Conservation (phyloP, 2,113 vertebrate species). For the Blennius ocellaris region DNA sequence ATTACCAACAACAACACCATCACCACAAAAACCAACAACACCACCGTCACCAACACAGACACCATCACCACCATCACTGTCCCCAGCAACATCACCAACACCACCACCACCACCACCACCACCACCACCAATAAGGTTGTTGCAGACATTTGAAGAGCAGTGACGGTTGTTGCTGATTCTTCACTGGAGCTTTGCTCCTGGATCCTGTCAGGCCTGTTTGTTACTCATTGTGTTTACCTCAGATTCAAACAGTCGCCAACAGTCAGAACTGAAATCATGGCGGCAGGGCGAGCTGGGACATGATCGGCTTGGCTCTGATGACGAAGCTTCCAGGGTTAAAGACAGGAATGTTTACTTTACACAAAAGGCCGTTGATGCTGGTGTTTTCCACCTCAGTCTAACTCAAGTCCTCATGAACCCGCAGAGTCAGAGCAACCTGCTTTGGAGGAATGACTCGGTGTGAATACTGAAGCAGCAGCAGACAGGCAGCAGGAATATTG, state of each 20-base stretch:
- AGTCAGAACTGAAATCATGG: constrained; percentile 57
- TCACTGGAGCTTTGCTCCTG: constrained; percentile 10
- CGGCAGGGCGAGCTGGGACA: constrained; percentile 62
- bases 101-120: too few species aligned
- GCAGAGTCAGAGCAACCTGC: too few species aligned
- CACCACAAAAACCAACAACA: too few species aligned
- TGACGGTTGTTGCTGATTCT: not conserved
- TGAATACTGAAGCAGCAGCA: too few species aligned
- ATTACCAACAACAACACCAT: too few species aligned
- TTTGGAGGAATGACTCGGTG: too few species aligned
- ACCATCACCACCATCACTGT: too few species aligned
- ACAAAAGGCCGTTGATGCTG: constrained; percentile 30
- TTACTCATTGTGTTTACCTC: constrained; percentile 31
- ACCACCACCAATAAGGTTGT: too few species aligned
- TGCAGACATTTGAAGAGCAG: not conserved
- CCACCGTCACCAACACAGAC: too few species aligned
- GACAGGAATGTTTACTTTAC: constrained; percentile 50
- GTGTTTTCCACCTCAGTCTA: constrained; percentile 15
- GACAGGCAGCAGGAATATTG: too few species aligned
- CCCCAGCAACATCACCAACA: too few species aligned
- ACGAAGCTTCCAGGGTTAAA: constrained; percentile 34
- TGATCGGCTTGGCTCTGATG: constrained; percentile 41
- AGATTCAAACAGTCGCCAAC: constrained; percentile 61
- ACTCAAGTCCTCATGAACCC: too few species aligned
- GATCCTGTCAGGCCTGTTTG: constrained; percentile 75